Evolutionary conservation across 2,888 invertebrate genomes (phyloP), one percentile per base, ranked within the genome.

Genomic region (Priapulus caudatus): DNA sequence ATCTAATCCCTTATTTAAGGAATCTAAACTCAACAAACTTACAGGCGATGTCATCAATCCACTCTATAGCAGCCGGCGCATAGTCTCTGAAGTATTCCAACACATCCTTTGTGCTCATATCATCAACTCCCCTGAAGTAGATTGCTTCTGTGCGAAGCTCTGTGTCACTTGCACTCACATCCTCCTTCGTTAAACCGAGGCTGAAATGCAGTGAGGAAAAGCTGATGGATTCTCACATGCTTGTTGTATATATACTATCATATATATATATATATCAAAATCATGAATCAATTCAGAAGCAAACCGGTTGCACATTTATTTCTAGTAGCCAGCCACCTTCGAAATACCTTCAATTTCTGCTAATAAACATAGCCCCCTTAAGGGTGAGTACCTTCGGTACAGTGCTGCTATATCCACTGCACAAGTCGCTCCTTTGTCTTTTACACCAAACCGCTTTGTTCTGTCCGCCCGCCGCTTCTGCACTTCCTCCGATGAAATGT

Each of bases 1-100:
- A n/a, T n/a, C n/a, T n/a, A n/a, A n/a, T n/a, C n/a, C n/a, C n/a
- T n/a, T n/a, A n/a, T n/a, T n/a, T n/a, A n/a, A n/a, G n/a, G n/a
- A n/a, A n/a, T n/a, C n/a, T n/a, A n/a, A n/a, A n/a, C n/a, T 45
- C 48, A 22, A 15, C 49, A 47, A 20, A 62, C 64, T 63, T 74
- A 81, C 87, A 88, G 61, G 83, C 82, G 59, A 77, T 73, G 65
- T 84, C 82, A 72, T 83, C 82, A 54, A 87, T 79, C 85, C 86
- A 86, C 72, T 88, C 87, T 49, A 88, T 76, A 5, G 80, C 80
- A 10, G 79, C 73, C n/a, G 88, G 86, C 50, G 79, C 80, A 68
- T 81, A 84, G 59, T 82, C 81, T 66, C 79, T 77, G 65, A 88
- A 82, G 70, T 86, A 87, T 59, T 80, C 78, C 66, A 86, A 82